Percentiles rank a stretch among this genome's conserved stretches.
These are phyloP conservation scores for Mamestra configurata DNA, from an alignment of 1,140 invertebrate species.

Conservation along the genomic window DNA sequence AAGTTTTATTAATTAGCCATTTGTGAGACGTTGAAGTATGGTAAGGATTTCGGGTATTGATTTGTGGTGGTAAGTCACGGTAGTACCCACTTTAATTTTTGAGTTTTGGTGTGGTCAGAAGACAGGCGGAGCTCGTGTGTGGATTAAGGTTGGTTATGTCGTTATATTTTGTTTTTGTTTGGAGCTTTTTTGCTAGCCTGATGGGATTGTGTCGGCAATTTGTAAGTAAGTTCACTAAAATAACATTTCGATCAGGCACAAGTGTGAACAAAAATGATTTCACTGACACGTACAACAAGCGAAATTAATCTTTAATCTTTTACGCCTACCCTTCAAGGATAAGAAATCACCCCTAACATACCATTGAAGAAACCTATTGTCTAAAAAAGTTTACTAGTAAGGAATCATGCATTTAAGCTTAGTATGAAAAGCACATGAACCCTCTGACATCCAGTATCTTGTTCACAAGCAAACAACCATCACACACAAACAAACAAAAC, in stretches of 20 bases:
- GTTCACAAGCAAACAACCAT: constrained; percentile 19
- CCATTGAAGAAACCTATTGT: no score
- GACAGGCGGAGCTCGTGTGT: not conserved
- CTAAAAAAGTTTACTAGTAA: no score
- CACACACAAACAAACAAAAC: constrained; percentile 30
- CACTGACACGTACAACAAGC: no score
- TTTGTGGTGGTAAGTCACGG: constrained; percentile 39
- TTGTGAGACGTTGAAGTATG: constrained; percentile 60
- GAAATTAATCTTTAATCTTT: no score
- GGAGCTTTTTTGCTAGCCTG: not conserved
- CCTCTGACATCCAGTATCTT: not conserved
- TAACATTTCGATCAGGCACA: not conserved
- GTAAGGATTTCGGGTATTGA: constrained; percentile 46
- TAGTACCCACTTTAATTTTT: constrained; percentile 31
- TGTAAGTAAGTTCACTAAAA: not conserved
- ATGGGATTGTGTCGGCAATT: not conserved
- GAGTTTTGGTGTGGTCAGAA: constrained; percentile 1
- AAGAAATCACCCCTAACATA: no score
- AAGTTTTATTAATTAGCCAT: constrained; percentile 85
- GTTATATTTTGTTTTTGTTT: not conserved
- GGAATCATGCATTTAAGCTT: not conserved
- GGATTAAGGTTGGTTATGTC: not conserved
- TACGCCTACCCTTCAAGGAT: no score
- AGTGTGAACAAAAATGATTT: not conserved
- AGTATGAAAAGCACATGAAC: not conserved